phyloP scores from a whole-genome alignment of 2,113 vertebrate genomes.

The Thamnaconus septentrionalis region DNA sequence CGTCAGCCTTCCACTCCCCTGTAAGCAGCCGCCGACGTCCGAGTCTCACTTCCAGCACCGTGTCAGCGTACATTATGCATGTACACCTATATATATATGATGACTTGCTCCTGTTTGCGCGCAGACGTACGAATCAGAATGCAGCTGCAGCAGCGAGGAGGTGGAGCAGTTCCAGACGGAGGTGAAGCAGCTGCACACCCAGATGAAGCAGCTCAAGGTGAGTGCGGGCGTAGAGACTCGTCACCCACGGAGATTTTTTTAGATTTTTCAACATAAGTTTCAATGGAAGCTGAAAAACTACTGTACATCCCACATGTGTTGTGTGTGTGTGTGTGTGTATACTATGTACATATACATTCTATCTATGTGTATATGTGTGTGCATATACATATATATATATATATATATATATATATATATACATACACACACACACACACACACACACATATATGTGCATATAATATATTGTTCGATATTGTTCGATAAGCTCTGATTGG shows the following conservation, averaged over 20 bases:
- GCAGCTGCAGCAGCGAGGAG: conserved; percentile 80
- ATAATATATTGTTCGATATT: no score
- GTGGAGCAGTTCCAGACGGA: conserved; percentile 85
- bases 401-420: no score
- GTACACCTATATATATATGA: background rate
- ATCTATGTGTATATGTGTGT: no score
- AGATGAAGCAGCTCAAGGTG: conserved; percentile 86
- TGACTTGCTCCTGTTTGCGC: conserved; percentile 1
- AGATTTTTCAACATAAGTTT: no score
- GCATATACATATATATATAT: no score
- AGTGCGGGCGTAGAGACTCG: conserved; percentile 10
- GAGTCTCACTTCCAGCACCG: background rate
- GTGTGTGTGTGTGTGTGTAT: no score
- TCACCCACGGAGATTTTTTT: background rate
- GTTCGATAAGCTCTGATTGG: no score
- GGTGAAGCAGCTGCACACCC: conserved; percentile 79
- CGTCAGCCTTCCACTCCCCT: conserved; percentile 85
- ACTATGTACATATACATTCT: no score
- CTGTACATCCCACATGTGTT: no score
- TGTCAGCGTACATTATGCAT: background rate
- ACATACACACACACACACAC: no score
- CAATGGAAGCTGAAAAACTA: no score
- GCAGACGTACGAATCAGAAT: conserved; percentile 80
- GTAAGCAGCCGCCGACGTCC: conserved; percentile 63
- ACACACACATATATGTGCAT: no score